Conservation (phyloP, 2,797 vertebrate species). For the Sebastes itinus region DNA sequence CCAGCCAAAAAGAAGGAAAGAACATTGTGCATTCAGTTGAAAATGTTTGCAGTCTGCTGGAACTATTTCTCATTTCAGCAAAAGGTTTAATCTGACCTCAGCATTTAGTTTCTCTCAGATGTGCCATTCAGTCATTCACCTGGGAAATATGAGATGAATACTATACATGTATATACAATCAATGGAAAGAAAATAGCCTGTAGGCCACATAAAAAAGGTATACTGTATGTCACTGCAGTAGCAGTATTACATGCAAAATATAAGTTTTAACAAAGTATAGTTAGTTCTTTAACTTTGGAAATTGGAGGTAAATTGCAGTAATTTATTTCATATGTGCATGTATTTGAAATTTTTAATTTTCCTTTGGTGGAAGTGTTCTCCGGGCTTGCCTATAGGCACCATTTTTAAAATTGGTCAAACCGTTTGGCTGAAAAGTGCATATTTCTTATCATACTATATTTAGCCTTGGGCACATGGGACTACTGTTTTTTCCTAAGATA, state of each 20-base stretch:
- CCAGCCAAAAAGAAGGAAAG: constrained; percentile 20
- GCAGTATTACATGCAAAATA: not conserved
- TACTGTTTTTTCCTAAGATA: too few relatives aligned
- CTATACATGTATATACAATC: not conserved
- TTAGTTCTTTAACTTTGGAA: not conserved
- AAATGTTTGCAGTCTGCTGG: constrained; percentile 7
- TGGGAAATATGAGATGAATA: not conserved
- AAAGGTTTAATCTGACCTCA: constrained; percentile 47
- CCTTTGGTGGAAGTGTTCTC: too few relatives aligned
- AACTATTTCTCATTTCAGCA: constrained; percentile 9
- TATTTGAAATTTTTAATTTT: too few relatives aligned
- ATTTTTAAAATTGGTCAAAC: too few relatives aligned
- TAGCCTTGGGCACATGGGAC: too few relatives aligned
- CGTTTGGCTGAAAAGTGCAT: too few relatives aligned
- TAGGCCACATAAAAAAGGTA: not conserved
- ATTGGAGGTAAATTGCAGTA: not conserved
- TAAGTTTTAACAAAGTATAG: not conserved
- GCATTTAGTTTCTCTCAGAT: constrained; percentile 24
- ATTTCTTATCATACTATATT: too few relatives aligned
- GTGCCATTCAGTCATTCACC: constrained; percentile 13
- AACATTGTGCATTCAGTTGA: constrained; percentile 53
- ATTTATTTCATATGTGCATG: too few relatives aligned
- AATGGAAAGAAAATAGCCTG: not conserved
- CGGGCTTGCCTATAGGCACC: too few relatives aligned
- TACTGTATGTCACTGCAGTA: not conserved